Evolutionary conservation across 1,140 invertebrate species (phyloP), one percentile per base, ranked within the genome.

Genomic region (Cherax destructor): DNA sequence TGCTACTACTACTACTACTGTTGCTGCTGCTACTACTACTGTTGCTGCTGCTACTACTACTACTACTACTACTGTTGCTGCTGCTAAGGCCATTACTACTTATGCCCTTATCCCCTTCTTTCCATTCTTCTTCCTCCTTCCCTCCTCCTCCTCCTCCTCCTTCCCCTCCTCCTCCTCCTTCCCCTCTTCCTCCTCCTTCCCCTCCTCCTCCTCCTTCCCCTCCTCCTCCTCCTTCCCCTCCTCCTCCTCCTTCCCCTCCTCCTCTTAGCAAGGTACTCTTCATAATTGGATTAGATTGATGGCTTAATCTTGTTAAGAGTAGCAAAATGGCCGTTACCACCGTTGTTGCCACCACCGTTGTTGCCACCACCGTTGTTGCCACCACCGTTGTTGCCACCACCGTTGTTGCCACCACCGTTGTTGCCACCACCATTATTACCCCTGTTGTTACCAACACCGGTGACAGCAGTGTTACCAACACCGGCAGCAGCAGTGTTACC

Each of bases 271-370:
- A 16, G 5, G 65, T 41, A 13, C 78, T 80, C 69, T 21, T 81
- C 78, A 52, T 88, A 88, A 88, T 83, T 88, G 78, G 86, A 81
- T 88, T 88, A 88, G 61, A 88, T 72, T 81, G 86, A 88, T 88
- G 78, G 86, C 56, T 56, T 88, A 72, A 88, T 80, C 86, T 61
- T 81, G 86, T 88, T 88, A 88, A 88, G 77, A 52, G 41, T 78
- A 65, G 21, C 78, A 88, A 88, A 88, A 88, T 88, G 77, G 61
- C 78, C n/a, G 47, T 41, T 41, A 41, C 30, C 30, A 41, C 30
- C 30, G 30, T 41, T 41, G 30, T 41, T 41, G 30, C 30, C 30
- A 41, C 30, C 30, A 41, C 30, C 30, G 30, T 41, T 59, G 16
- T 3, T 3, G 3, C 56, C 56, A 59, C 56, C 56, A 59, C 47